Conservation (phyloP, 2,113 vertebrate species). For the Malurus alboscapulatus region DNA sequence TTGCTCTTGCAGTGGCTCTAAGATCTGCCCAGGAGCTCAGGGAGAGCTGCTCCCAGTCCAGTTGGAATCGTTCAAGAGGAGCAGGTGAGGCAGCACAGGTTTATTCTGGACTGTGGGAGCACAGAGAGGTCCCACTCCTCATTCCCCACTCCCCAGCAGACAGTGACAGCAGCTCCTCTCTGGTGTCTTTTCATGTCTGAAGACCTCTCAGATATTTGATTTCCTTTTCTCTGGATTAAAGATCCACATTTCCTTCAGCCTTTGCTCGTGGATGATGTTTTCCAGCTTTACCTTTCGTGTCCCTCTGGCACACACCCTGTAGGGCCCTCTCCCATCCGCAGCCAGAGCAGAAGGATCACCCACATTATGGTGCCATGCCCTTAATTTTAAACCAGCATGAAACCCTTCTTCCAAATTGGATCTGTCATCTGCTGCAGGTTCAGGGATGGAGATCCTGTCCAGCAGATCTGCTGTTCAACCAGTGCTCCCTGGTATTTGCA, state of each 20-base stretch:
- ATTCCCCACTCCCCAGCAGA: not conserved
- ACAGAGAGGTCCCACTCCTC: fast-evolving
- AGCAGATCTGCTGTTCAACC: not conserved
- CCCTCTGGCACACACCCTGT: not conserved
- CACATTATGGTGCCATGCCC: fast-evolving
- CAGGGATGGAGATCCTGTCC: not conserved
- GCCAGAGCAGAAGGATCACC: not conserved
- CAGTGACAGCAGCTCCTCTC: not conserved
- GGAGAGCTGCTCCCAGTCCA: not conserved
- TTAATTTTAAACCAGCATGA: not conserved
- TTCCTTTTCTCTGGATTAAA: not conserved
- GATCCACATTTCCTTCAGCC: not conserved
- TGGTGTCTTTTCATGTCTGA: not conserved
- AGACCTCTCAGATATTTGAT: not conserved
- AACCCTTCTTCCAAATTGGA: not conserved
- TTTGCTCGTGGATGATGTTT: not conserved
- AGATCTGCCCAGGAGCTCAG: not conserved
- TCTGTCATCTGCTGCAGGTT: not conserved
- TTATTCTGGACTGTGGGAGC: fast-evolving
- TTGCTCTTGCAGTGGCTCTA: not conserved
- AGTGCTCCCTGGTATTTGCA: not conserved
- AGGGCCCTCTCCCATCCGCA: not conserved
- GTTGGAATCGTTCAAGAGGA: not conserved
- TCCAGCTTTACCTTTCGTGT: not conserved
- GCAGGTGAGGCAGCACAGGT: fast-evolving